These are phyloP conservation scores for Teleiodes luculella DNA, from an alignment of 2,888 invertebrate species.

Conservation along the genomic window DNA sequence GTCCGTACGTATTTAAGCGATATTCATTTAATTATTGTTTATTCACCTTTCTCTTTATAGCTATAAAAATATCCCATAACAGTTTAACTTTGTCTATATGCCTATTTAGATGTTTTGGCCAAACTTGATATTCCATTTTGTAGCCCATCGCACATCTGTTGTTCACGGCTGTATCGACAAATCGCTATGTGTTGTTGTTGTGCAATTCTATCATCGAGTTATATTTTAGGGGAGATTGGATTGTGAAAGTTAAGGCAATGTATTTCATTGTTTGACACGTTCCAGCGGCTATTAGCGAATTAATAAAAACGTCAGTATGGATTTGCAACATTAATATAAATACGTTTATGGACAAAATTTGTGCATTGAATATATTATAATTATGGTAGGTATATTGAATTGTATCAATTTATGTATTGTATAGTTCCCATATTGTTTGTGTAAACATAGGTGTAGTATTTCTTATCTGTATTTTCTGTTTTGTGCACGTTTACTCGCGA, in stretches of 20 bases:
- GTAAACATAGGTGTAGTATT: too few relatives aligned
- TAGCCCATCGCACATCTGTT: conserved; percentile 19
- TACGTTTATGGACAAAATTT: too few relatives aligned
- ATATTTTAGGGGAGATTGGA: conserved; percentile 18
- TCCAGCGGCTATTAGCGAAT: conserved; percentile 39
- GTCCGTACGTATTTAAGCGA: too few relatives aligned
- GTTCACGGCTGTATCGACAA: conserved; percentile 15
- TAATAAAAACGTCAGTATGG: conserved; percentile 34
- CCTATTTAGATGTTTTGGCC: not conserved
- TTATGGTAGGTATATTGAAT: too few relatives aligned
- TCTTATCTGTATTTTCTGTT: too few relatives aligned
- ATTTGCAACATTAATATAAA: too few relatives aligned
- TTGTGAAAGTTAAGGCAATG: conserved; percentile 23
- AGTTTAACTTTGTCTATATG: not conserved
- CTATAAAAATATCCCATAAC: not conserved
- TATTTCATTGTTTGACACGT: conserved; percentile 32
- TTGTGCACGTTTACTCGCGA: too few relatives aligned
- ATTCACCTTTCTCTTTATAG: not conserved
- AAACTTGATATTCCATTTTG: not conserved
- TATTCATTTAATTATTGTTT: too few relatives aligned
- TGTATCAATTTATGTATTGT: too few relatives aligned
- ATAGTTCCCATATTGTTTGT: too few relatives aligned
- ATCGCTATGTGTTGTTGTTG: conserved; percentile 14
- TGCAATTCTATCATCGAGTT: not conserved
- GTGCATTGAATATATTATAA: too few relatives aligned